Evolutionary conservation across 2,113 vertebrate genomes (phyloP).

Genomic region (Microcebus griseorufus): DNA sequence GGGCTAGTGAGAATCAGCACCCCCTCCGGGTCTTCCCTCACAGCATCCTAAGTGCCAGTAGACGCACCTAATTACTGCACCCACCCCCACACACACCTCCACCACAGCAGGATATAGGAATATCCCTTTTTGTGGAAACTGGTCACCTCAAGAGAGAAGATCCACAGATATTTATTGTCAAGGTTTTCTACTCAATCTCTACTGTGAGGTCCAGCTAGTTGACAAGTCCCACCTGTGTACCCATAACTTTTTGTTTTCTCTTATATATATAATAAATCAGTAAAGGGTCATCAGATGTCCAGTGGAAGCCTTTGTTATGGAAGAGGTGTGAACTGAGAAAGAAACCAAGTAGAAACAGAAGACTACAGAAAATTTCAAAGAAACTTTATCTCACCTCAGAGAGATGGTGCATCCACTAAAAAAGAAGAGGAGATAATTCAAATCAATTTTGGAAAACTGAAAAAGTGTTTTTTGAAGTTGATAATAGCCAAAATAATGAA

Average conservation of each 20-base stretch:
- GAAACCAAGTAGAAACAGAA: neutral
- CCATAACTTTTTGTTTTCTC: neutral
- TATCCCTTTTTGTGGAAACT: neutral
- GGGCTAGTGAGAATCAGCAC: neutral
- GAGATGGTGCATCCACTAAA: neutral
- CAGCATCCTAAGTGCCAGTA: neutral
- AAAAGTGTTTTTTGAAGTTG: slow-evolving; percentile 26
- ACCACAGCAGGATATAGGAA: neutral
- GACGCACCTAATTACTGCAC: neutral
- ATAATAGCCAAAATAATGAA: slow-evolving; percentile 26
- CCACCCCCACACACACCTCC: neutral
- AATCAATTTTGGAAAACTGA: neutral
- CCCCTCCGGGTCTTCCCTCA: neutral
- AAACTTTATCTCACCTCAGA: neutral
- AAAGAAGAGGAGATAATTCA: slow-evolving; percentile 28
- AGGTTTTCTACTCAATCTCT: neutral
- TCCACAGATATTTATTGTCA: neutral
- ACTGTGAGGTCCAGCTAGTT: neutral
- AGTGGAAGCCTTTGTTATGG: neutral
- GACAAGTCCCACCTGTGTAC: neutral
- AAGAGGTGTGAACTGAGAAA: neutral
- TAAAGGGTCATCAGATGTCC: neutral
- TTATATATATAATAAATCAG: neutral
- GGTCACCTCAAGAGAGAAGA: neutral
- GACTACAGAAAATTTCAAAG: slow-evolving; percentile 5